phyloP scores from a whole-genome alignment of 2,113 vertebrate species.

The Todiramphus saurophagus region DNA sequence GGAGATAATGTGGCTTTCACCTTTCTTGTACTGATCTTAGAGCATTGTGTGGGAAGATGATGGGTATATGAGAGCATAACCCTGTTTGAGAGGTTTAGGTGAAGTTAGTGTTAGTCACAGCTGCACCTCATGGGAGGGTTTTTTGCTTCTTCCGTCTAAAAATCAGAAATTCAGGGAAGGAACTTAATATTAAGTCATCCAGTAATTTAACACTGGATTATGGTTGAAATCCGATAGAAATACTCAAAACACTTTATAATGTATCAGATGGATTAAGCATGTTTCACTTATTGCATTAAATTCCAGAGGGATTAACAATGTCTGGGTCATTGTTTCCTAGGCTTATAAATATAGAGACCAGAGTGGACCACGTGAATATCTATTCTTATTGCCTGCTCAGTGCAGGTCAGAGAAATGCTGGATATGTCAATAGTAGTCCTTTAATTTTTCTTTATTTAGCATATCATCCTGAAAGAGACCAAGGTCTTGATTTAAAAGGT shows the following conservation, averaged over 20 bases:
- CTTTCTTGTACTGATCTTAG: not conserved
- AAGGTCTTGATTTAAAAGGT: not conserved
- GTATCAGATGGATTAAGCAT: slow-evolving; percentile 42
- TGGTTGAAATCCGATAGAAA: not conserved
- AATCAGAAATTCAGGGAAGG: not conserved
- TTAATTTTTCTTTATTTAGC: not conserved
- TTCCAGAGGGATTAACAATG: slow-evolving; percentile 8
- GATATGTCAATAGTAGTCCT: not conserved
- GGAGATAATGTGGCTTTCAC: not conserved
- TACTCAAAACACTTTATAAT: not conserved
- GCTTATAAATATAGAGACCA: not conserved
- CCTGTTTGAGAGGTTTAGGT: not conserved
- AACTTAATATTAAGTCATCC: not conserved
- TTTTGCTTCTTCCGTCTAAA: not conserved
- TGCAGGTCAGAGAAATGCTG: not conserved
- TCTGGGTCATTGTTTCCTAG: slow-evolving; percentile 19
- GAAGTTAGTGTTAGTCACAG: not conserved
- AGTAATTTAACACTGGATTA: slow-evolving; percentile 48
- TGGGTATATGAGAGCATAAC: not conserved
- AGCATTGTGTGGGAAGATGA: not conserved
- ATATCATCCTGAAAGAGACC: not conserved
- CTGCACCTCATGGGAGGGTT: not conserved
- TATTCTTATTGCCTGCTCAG: not conserved
- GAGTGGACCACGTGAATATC: not conserved
- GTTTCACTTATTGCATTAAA: slow-evolving; percentile 40